These are phyloP conservation scores for Hedychridium roseum DNA, from an alignment of 2,888 invertebrate species.

Conservation along the genomic window DNA sequence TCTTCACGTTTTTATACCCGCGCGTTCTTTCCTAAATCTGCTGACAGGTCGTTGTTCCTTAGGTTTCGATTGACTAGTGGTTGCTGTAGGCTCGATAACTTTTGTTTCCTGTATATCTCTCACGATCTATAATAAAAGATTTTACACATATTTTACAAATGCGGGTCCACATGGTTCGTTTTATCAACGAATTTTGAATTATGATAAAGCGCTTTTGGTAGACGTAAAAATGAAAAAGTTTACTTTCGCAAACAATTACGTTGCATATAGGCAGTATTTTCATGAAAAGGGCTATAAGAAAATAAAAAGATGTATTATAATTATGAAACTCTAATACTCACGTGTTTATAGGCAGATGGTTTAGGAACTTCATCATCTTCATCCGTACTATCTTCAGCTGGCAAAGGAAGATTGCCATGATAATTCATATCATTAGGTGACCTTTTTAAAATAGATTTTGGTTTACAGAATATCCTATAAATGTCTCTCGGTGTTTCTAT, in stretches of 20 bases:
- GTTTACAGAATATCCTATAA: constrained; percentile 44
- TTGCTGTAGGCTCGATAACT: constrained; percentile 8
- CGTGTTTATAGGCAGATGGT: constrained; percentile 38
- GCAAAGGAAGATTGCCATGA: constrained; percentile 9
- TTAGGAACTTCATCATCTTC: constrained; percentile 21
- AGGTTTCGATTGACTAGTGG: constrained; percentile 10
- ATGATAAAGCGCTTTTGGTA: no score
- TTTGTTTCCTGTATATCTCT: constrained; percentile 46
- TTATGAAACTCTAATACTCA: constrained; percentile 22
- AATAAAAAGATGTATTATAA: neutral
- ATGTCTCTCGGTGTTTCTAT: constrained; percentile 51
- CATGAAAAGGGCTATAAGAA: neutral
- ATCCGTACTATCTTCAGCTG: constrained; percentile 27
- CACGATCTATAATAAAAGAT: constrained; percentile 37
- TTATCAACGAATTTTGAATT: neutral
- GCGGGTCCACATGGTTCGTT: neutral
- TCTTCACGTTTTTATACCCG: neutral
- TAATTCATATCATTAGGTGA: constrained; percentile 34
- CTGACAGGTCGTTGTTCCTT: constrained; percentile 41
- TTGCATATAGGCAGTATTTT: neutral
- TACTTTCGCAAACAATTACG: neutral
- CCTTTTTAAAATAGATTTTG: constrained; percentile 57
- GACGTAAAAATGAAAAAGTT: constrained; percentile 1
- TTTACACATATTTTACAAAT: neutral
- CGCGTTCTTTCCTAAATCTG: constrained; percentile 49